Evolutionary conservation across 2,113 vertebrate species (phyloP).

Genomic region (Myotis yumanensis): DNA sequence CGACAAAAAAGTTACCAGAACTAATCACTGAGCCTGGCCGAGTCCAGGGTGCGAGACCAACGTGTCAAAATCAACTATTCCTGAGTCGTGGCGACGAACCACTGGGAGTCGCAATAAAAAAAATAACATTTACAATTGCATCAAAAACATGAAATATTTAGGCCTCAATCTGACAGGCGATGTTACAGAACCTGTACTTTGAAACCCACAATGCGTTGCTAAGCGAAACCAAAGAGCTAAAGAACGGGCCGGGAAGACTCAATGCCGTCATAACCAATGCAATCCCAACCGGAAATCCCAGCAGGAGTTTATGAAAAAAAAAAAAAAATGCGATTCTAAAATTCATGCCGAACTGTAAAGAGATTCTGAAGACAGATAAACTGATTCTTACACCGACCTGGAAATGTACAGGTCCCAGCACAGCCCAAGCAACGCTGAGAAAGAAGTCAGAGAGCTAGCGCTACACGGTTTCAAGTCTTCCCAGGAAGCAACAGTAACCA

Average conservation of each 20-base stretch:
- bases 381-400: neutral
- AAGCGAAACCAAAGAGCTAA: neutral
- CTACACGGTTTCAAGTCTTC: accelerated
- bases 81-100: neutral
- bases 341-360: neutral
- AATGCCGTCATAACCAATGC: accelerated
- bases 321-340: neutral
- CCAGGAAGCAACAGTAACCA: too few species aligned
- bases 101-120: neutral
- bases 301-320: neutral
- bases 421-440: neutral
- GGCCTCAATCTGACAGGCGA: neutral
- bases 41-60: neutral
- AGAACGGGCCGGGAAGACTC: neutral
- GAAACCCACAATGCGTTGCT: neutral
- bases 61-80: neutral
- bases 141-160: neutral
- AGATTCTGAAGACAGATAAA: neutral
- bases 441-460: neutral
- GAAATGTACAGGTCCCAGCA: neutral
- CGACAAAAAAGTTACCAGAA: neutral
- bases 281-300: neutral
- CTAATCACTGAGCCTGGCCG: neutral
- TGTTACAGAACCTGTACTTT: neutral
- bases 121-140: neutral